Percentiles rank a stretch among this genome's conserved stretches.
Evolutionary conservation across 2,888 invertebrate species (phyloP).

Genomic region (Automeris io): DNA sequence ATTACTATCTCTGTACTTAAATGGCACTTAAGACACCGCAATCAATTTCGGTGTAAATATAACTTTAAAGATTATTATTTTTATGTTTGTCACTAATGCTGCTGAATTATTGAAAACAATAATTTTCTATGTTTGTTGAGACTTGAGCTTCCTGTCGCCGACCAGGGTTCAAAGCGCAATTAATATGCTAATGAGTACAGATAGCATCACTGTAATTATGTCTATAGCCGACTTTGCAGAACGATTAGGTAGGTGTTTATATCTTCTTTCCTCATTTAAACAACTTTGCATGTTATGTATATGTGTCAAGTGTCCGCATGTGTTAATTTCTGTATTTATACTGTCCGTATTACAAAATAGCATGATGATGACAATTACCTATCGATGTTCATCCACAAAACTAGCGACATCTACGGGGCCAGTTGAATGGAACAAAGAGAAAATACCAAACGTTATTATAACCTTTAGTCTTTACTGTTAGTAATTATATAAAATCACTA

Average conservation of each 20-base stretch:
- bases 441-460: too few species aligned
- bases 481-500: too few species aligned
- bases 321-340: neutral
- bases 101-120: conserved; percentile 33
- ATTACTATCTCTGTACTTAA: conserved; percentile 1
- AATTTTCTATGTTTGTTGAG: conserved; percentile 30
- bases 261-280: conserved; percentile 40
- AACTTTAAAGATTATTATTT: conserved; percentile 1
- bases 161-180: conserved; percentile 55
- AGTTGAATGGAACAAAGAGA: too few species aligned
- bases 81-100: conserved; percentile 9
- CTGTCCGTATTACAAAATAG: neutral
- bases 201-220: conserved; percentile 72
- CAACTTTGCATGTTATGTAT: conserved; percentile 30
- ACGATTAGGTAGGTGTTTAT: conserved; percentile 40
- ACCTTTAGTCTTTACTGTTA: too few species aligned
- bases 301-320: neutral
- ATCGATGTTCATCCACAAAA: neutral
- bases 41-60: conserved; percentile 6
- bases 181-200: conserved; percentile 71
- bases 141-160: conserved; percentile 24
- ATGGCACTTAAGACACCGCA: neutral
- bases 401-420: too few species aligned
- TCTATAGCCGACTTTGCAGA: conserved; percentile 60
- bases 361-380: neutral